Evolutionary conservation across 2,113 vertebrate species (phyloP).

Genomic region (Perognathus longimembris): DNA sequence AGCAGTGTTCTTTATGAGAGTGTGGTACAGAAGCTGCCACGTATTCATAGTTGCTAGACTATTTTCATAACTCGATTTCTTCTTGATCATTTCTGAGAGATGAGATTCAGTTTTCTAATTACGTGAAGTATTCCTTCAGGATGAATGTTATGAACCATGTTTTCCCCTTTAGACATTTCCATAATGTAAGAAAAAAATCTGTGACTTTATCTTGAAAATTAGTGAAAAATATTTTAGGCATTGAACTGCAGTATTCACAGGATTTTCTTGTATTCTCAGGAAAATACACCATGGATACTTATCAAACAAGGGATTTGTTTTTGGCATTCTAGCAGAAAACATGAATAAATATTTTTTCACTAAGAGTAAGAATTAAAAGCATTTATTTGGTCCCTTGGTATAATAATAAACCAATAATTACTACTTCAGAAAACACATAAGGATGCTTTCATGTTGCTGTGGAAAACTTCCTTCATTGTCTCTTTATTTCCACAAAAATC

Average conservation of each 20-base stretch:
- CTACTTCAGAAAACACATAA: neutral
- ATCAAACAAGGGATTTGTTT: neutral
- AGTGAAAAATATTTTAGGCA: neutral
- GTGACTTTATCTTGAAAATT: neutral
- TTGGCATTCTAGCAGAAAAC: neutral
- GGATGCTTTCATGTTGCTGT: neutral
- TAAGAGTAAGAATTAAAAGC: neutral
- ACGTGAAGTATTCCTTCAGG: neutral
- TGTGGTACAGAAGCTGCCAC: too few relatives aligned
- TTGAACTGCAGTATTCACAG: neutral
- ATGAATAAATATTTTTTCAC: neutral
- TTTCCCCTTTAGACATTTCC: neutral
- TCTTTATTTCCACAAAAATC: slow-evolving; percentile 27
- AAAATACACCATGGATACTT: too few relatives aligned
- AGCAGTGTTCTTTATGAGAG: too few relatives aligned
- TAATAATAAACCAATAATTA: neutral
- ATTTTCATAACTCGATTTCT: neutral
- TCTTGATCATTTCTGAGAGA: neutral
- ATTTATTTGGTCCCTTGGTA: neutral
- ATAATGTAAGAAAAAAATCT: neutral
- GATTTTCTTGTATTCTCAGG: neutral
- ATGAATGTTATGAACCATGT: neutral
- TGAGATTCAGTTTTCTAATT: neutral
- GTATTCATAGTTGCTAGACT: too few relatives aligned
- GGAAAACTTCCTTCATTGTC: neutral